A percentile compares a stretch with the other conserved stretches of the same genome.
Conservation (phyloP, 1,140 invertebrate genomes). For the Drosophila subobscura region DNA sequence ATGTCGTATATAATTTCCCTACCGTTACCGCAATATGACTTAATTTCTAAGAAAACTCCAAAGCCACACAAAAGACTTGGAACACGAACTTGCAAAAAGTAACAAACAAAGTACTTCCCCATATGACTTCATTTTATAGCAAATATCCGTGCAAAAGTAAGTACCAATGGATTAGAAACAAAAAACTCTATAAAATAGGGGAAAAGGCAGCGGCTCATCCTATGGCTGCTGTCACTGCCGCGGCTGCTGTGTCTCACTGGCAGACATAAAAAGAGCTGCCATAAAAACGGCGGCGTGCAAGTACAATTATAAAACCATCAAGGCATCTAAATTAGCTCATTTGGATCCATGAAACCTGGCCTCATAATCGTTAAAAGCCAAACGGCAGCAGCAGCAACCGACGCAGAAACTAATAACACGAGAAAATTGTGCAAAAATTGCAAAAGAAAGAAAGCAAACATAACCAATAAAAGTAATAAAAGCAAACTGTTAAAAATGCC, state of each 20-base stretch:
- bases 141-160: slow-evolving; percentile 11
- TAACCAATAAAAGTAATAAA: slow-evolving; percentile 47
- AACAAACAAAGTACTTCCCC: too few relatives aligned
- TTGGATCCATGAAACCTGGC: slow-evolving; percentile 66
- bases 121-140: background rate
- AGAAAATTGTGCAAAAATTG: slow-evolving; percentile 46
- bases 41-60: slow-evolving; percentile 30
- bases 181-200: slow-evolving; percentile 17
- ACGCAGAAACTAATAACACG: slow-evolving; percentile 39
- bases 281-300: slow-evolving; percentile 49
- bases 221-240: slow-evolving; percentile 2
- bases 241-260: background rate
- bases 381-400: slow-evolving; percentile 7
- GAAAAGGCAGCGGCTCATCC: slow-evolving; percentile 10
- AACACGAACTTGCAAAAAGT: slow-evolving; percentile 28
- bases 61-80: slow-evolving; percentile 34
- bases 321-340: slow-evolving; percentile 73
- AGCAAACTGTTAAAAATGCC: slow-evolving; percentile 52
- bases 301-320: slow-evolving; percentile 76
- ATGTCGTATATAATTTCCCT: too few relatives aligned
- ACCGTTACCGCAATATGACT: slow-evolving; percentile 38
- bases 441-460: slow-evolving; percentile 12
- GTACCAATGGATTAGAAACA: slow-evolving; percentile 8
- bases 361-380: slow-evolving; percentile 66
- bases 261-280: slow-evolving; percentile 18